Base-by-base conservation (phyloP, 2,797 vertebrate genomes). In the Sebastes taczanowskii region DNA sequence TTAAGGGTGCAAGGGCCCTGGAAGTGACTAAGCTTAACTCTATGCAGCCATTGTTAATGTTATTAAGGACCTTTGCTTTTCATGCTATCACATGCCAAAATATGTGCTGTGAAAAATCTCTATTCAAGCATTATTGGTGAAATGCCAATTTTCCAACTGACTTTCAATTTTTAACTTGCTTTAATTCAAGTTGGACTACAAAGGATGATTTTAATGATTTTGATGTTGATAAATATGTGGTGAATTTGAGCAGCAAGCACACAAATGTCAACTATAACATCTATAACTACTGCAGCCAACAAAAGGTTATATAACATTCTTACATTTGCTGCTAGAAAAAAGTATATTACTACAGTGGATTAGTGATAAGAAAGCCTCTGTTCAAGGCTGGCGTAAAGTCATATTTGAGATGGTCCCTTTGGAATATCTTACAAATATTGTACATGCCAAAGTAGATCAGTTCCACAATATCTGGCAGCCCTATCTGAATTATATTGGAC, bases 391-490 rank as follows among this genome's bases (percentile, higher is more conserved):
- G 35, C 11, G 35, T 38, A 38, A 38, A 38, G 35, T 38, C 35
- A 38, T 38, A 38, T 38, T 38, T 38, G 35, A 38, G 35, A 38
- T 38, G 35, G 35, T 38, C 35, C 11, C 35, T 38, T 38, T 38
- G 35, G 35, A 38, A 38, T 38, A 38, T 38, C 35, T 38, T 38
- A 38, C 35, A 38, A 13, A 35, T 0, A 35, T 5, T 0, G 25
- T 38, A 38, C 35, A 38, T 38, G 35, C 35, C 35, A 38, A 38
- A 38, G 35, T 38, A 38, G 35, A 38, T 38, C 35, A 38, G 35
- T 38, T 13, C 2, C 0, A 0, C 35, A 38, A 38, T 14, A 38
- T 38, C 0, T 38, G 35, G 35, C 11, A 13, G 35, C 35, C 35
- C 35, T 38, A 5, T 38, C 35, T 14, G 35, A 38, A 38, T 38